A percentile compares a stretch with the other conserved stretches of the same genome.
These are phyloP conservation scores for Grammomys surdaster DNA, from an alignment of 2,113 vertebrate genomes.

Conservation along the genomic window DNA sequence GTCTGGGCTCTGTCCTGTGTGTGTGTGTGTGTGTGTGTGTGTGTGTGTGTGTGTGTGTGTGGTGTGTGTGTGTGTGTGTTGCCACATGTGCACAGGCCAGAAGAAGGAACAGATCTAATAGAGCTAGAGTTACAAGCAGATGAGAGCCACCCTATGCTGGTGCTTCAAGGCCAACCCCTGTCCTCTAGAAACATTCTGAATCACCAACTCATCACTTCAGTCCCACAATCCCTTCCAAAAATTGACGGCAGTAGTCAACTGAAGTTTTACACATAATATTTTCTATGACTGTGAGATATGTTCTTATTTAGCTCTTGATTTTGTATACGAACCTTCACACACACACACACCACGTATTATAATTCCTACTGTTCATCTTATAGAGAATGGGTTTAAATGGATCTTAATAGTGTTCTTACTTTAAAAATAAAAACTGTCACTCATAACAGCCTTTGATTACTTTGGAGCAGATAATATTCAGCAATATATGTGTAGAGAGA, in stretches of 20 bases:
- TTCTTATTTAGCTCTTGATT: neutral
- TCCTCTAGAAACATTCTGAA: neutral
- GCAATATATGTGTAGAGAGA: neutral
- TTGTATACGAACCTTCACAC: neutral
- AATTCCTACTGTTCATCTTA: neutral
- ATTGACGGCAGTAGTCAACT: neutral
- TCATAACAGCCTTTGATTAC: neutral
- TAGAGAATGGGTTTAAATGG: neutral
- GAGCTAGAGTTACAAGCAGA: neutral
- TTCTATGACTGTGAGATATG: neutral
- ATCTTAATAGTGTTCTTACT: neutral
- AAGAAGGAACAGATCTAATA: neutral
- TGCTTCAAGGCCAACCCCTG: too few species aligned
- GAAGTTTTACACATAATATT: constrained; percentile 30
- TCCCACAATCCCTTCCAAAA: neutral
- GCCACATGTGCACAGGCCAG: neutral
- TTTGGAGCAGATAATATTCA: neutral
- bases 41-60: neutral
- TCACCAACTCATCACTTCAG: neutral
- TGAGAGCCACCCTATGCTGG: neutral
- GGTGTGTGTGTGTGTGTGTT: neutral
- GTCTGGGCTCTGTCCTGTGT: too few species aligned
- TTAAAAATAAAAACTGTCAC: neutral
- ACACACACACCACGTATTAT: neutral
- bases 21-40: too few species aligned